A percentile compares a stretch with the other conserved stretches of the same genome.
Evolutionary conservation across 1,140 invertebrate genomes (phyloP).

Genomic region (Drosophila melanica): DNA sequence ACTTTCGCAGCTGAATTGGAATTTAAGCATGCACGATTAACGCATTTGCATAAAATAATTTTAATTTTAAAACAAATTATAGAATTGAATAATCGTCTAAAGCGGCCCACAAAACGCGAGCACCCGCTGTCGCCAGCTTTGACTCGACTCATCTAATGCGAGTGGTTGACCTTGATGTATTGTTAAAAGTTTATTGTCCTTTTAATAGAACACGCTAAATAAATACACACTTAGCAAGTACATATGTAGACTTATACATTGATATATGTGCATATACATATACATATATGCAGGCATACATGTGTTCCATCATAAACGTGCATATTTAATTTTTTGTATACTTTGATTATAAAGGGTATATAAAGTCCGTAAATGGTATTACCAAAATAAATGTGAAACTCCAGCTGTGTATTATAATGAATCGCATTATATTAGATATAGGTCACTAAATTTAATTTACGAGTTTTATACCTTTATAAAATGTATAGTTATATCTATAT

Average conservation of each 20-base stretch:
- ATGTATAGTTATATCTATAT: no score
- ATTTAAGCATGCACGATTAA: neutral
- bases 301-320: slow-evolving; percentile 38
- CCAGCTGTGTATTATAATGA: no score
- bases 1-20: slow-evolving; percentile 12
- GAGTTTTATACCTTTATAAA: no score
- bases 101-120: slow-evolving; percentile 27
- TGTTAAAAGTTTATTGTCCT: slow-evolving; percentile 78
- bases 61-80: slow-evolving; percentile 30
- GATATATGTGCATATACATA: slow-evolving; percentile 8
- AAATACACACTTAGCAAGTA: slow-evolving; percentile 60
- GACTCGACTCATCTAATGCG: slow-evolving; percentile 63
- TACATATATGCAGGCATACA: slow-evolving; percentile 1
- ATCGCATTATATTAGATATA: no score
- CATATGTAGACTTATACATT: slow-evolving; percentile 22
- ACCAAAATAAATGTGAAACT: no score
- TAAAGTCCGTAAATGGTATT: neutral
- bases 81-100: slow-evolving; percentile 42
- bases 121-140: slow-evolving; percentile 15
- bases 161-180: slow-evolving; percentile 76
- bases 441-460: no score
- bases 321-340: slow-evolving; percentile 54
- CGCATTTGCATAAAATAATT: slow-evolving; percentile 45
- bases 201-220: slow-evolving; percentile 82
- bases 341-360: neutral